A percentile compares a stretch with the other conserved stretches of the same genome.
These are phyloP conservation scores for Thermophis baileyi DNA, from an alignment of 2,113 vertebrate genomes.

Conservation along the genomic window DNA sequence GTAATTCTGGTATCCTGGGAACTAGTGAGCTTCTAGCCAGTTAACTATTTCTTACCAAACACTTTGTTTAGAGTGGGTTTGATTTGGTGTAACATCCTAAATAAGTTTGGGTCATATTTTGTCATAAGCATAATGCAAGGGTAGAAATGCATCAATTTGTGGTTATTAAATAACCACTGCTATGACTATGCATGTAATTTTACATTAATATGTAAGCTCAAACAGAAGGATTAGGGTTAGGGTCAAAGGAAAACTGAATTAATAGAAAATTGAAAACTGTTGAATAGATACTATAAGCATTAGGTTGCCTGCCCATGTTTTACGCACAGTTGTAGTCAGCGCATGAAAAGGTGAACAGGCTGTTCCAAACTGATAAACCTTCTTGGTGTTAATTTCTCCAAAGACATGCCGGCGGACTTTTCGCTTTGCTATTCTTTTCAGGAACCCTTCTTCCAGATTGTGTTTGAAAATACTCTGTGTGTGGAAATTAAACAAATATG, in stretches of 20 bases:
- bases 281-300: neutral
- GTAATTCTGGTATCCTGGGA: neutral
- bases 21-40: neutral
- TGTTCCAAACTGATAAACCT: conserved; percentile 32
- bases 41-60: neutral
- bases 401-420: conserved; percentile 31
- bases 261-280: neutral
- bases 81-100: neutral
- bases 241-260: neutral
- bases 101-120: neutral
- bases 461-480: conserved; percentile 35
- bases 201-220: neutral
- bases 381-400: conserved; percentile 39
- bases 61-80: neutral
- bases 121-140: neutral
- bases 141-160: neutral
- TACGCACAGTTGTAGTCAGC: conserved; percentile 48
- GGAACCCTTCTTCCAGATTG: conserved; percentile 29
- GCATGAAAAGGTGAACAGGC: conserved; percentile 53
- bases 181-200: neutral
- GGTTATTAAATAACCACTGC: neutral
- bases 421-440: conserved; percentile 22
- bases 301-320: neutral
- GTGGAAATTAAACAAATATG: neutral
- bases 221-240: neutral